Conservation (phyloP, 2,113 vertebrate genomes). For the Varanus salvator region DNA sequence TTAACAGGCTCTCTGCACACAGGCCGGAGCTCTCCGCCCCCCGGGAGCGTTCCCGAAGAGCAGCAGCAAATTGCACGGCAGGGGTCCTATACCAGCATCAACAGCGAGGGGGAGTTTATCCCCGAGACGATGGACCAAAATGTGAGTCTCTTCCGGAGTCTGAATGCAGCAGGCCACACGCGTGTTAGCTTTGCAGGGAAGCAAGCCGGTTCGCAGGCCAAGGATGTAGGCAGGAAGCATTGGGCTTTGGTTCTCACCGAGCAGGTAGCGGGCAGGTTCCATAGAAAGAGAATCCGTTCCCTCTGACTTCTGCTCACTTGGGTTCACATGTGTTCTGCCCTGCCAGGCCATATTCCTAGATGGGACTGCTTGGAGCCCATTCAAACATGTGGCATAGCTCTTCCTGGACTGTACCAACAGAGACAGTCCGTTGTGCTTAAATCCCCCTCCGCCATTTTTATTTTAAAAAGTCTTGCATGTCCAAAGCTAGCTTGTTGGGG, state of each 20-base stretch:
- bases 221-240: not conserved
- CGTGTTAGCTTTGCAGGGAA: not conserved
- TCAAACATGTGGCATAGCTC: not conserved
- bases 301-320: accelerated
- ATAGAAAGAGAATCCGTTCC: not conserved
- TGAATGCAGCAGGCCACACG: not conserved
- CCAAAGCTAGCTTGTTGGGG: not conserved
- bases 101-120: slow-evolving; percentile 94
- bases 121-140: slow-evolving; percentile 86
- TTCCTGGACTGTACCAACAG: not conserved
- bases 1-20: slow-evolving; percentile 88
- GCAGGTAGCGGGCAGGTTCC: not conserved
- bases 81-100: slow-evolving; percentile 92
- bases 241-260: not conserved
- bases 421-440: not conserved
- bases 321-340: not conserved
- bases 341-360: not conserved
- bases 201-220: no score
- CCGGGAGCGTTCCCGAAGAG: slow-evolving; percentile 89
- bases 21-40: slow-evolving; percentile 88
- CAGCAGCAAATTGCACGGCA: slow-evolving; percentile 93
- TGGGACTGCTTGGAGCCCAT: accelerated
- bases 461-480: not conserved
- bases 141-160: slow-evolving; percentile 67
- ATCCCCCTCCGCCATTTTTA: not conserved